phyloP scores from a whole-genome alignment of 2,888 invertebrate genomes.

The Erannis defoliaria region DNA sequence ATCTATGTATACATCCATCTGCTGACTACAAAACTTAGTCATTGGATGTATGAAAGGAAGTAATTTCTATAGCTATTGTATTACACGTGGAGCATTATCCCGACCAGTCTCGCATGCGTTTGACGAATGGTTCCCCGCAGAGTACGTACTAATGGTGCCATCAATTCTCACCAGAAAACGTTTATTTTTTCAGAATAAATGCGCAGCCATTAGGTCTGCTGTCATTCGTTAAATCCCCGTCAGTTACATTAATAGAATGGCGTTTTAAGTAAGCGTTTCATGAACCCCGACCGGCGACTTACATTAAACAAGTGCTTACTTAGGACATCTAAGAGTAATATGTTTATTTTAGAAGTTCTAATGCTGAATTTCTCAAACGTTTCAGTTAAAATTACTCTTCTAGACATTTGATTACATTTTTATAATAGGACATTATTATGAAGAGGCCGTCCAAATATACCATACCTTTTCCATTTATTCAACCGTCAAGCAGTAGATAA shows the following conservation, averaged over 20 bases:
- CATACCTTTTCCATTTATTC: too few relatives aligned
- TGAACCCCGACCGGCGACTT: not conserved
- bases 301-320: not conserved
- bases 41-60: too few relatives aligned
- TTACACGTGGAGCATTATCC: not conserved
- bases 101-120: not conserved
- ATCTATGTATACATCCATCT: too few relatives aligned
- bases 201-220: slow-evolving; percentile 24
- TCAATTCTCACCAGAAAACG: slow-evolving; percentile 23
- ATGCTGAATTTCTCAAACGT: not conserved
- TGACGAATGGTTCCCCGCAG: slow-evolving; percentile 4
- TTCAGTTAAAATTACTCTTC: too few relatives aligned
- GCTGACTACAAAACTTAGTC: too few relatives aligned
- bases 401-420: too few relatives aligned
- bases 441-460: too few relatives aligned
- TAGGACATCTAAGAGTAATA: too few relatives aligned
- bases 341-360: not conserved
- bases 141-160: slow-evolving; percentile 21
- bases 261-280: slow-evolving; percentile 29
- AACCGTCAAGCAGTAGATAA: too few relatives aligned
- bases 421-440: too few relatives aligned
- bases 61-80: not conserved
- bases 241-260: slow-evolving; percentile 27
- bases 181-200: slow-evolving; percentile 29
- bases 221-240: slow-evolving; percentile 37